Evolutionary conservation across 2,797 vertebrate genomes (phyloP).

Genomic region (Zenarchopterus dispar): DNA sequence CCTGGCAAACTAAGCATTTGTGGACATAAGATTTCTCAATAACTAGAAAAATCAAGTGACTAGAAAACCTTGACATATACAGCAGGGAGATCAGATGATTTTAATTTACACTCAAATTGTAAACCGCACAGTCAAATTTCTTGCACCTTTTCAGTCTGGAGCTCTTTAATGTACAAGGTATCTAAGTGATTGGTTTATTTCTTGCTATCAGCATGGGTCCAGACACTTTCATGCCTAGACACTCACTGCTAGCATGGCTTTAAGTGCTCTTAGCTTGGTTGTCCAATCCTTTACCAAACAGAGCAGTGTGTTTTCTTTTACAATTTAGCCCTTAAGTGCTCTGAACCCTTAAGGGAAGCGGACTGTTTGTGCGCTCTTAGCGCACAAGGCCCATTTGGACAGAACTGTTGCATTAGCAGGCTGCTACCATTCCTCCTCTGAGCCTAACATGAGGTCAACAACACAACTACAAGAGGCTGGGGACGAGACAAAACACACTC

Average conservation of each 20-base stretch:
- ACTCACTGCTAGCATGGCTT: constrained; percentile 11
- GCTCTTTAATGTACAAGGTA: constrained; percentile 1
- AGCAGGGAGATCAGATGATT: too few species aligned
- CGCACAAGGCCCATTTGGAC: constrained; percentile 49
- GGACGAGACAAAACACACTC: constrained; percentile 28
- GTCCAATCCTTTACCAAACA: constrained; percentile 18
- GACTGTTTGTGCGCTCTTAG: constrained; percentile 40
- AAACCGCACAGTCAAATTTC: not conserved
- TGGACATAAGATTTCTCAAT: too few species aligned
- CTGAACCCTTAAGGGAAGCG: constrained; percentile 48
- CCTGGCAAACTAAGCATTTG: too few species aligned
- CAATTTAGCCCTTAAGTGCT: constrained; percentile 61
- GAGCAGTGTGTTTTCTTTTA: constrained; percentile 33
- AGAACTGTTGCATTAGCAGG: constrained; percentile 69
- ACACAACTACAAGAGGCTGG: constrained; percentile 26
- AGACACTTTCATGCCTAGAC: constrained; percentile 13
- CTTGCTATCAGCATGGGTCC: not conserved
- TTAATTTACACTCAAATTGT: too few species aligned
- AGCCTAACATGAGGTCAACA: constrained; percentile 48
- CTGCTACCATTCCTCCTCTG: constrained; percentile 45
- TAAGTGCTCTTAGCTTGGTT: constrained; percentile 13
- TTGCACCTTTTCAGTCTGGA: not conserved
- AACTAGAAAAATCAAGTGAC: too few species aligned
- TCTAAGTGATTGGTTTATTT: constrained; percentile 5
- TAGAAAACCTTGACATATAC: too few species aligned